phyloP scores from a whole-genome alignment of 2,797 vertebrate species.

The Centropyge bicolor region DNA sequence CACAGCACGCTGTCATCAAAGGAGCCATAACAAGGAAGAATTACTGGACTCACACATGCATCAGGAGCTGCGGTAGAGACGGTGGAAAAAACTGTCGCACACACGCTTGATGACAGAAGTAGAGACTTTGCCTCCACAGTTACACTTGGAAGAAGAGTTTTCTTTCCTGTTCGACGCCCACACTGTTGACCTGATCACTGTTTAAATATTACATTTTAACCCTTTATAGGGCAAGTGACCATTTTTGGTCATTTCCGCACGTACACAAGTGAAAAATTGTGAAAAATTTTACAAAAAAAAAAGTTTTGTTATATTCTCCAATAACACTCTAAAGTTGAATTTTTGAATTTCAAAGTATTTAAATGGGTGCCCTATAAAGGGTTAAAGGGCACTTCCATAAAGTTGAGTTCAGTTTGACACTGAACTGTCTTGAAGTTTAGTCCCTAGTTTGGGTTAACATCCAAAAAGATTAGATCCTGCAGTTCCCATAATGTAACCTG shows the following conservation, averaged over 20 bases:
- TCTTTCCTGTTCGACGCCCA: neutral
- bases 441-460: neutral
- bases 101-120: conserved; percentile 34
- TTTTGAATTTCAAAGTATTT: no score
- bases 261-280: no score
- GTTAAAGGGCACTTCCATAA: neutral
- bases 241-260: no score
- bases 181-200: neutral
- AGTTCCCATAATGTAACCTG: neutral
- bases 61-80: neutral
- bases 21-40: conserved; percentile 49
- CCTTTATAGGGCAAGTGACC: no score
- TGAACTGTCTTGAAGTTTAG: neutral
- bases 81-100: conserved; percentile 19
- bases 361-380: no score
- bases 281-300: no score
- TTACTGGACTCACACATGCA: conserved; percentile 7
- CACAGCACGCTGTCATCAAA: conserved; percentile 56
- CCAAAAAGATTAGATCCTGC: neutral
- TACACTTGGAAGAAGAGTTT: neutral
- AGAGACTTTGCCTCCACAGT: conserved; percentile 5
- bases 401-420: neutral
- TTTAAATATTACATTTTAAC: neutral
- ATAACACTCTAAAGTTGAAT: no score
- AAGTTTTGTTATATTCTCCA: no score